Conservation (phyloP, 2,888 invertebrate genomes). For the Andricus curvator region DNA sequence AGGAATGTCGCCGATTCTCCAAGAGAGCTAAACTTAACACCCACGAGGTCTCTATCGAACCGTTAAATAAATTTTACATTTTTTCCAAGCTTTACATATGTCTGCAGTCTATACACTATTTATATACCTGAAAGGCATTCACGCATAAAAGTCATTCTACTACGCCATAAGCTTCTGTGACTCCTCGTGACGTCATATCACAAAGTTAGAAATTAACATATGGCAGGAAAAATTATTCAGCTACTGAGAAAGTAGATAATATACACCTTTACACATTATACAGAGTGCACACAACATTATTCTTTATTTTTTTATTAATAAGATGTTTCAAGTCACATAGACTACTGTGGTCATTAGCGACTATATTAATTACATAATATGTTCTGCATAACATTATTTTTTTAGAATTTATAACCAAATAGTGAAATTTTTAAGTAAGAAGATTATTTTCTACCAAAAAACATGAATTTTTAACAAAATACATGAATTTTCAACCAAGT, state of each 20-base stretch:
- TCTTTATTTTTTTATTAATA: too few species aligned
- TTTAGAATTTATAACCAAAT: too few species aligned
- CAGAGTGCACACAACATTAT: not conserved
- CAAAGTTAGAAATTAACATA: not conserved
- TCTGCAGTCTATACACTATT: too few species aligned
- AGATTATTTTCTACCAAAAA: too few species aligned
- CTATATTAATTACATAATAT: too few species aligned
- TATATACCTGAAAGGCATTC: too few species aligned
- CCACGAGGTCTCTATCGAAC: slow-evolving; percentile 24
- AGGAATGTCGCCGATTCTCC: slow-evolving; percentile 61
- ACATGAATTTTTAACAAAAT: too few species aligned
- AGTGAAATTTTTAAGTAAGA: too few species aligned
- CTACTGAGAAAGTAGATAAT: not conserved
- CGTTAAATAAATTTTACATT: slow-evolving; percentile 1
- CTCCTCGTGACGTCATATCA: slow-evolving; percentile 2
- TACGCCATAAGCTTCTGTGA: not conserved
- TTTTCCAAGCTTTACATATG: not conserved
- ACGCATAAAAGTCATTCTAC: not conserved
- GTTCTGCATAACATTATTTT: too few species aligned
- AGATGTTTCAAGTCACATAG: too few species aligned
- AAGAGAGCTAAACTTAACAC: slow-evolving; percentile 46
- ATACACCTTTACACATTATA: not conserved
- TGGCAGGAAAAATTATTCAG: not conserved
- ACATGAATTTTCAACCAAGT: too few species aligned
- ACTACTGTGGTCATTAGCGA: too few species aligned